Conservation (phyloP, 2,888 invertebrate species). For the Acanthoscelides obtectus region DNA sequence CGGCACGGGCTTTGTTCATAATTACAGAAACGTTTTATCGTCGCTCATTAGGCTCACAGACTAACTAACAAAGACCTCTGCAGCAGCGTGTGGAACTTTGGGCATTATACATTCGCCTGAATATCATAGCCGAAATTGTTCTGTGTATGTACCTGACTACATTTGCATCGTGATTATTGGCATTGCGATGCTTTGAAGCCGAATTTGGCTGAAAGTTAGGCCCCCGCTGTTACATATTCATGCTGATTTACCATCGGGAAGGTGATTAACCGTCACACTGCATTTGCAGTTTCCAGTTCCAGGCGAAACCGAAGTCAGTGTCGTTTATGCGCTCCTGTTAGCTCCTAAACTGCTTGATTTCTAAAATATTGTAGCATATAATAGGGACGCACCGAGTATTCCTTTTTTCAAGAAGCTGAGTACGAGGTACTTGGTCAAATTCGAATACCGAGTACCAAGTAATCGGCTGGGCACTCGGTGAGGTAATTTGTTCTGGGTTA, state of each 20-base stretch:
- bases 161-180: slow-evolving; percentile 21
- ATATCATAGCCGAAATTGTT: slow-evolving; percentile 17
- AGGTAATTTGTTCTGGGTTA: no score
- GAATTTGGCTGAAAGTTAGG: slow-evolving; percentile 1
- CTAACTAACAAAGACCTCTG: slow-evolving; percentile 21
- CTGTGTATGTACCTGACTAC: slow-evolving; percentile 19
- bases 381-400: no score
- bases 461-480: no score
- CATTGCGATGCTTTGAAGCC: slow-evolving; percentile 14
- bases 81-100: slow-evolving; percentile 27
- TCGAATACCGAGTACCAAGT: no score
- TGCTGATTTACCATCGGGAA: not conserved
- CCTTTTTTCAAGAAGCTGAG: no score
- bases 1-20: slow-evolving; percentile 42
- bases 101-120: slow-evolving; percentile 20
- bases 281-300: not conserved
- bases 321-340: no score
- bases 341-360: no score
- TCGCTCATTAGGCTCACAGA: slow-evolving; percentile 21
- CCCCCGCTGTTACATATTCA: not conserved
- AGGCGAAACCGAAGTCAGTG: no score
- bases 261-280: not conserved
- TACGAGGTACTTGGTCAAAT: no score
- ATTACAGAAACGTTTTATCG: slow-evolving; percentile 29
- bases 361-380: no score